These are phyloP conservation scores for Caradrina clavipalpis DNA, from an alignment of 2,888 invertebrate genomes.

Conservation along the genomic window DNA sequence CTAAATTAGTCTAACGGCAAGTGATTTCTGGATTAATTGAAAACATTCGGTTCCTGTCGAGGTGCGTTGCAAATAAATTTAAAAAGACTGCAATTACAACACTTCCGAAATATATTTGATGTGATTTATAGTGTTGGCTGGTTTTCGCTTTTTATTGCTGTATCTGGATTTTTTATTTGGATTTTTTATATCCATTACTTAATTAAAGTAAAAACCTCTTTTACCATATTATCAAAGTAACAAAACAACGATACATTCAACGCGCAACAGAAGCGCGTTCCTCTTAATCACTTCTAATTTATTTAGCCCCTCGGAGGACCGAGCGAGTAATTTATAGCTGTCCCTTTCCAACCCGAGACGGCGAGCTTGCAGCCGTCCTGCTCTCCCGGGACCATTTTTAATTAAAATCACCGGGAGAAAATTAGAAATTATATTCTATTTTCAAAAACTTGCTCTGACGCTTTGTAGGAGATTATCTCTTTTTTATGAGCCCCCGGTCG, in stretches of 20 bases:
- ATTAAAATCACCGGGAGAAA: constrained; percentile 91
- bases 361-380: constrained; percentile 78
- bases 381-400: constrained; percentile 90
- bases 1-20: constrained; percentile 66
- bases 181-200: constrained; percentile 31
- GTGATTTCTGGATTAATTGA: constrained; percentile 70
- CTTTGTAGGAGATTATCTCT: constrained; percentile 90
- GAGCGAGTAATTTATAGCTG: constrained; percentile 86
- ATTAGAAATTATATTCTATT: constrained; percentile 91
- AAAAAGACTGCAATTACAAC: constrained; percentile 56
- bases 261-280: constrained; percentile 87
- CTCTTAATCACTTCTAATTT: constrained; percentile 91
- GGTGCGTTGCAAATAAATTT: constrained; percentile 47
- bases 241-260: constrained; percentile 83
- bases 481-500: constrained; percentile 90
- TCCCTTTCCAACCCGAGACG: constrained; percentile 83
- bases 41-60: constrained; percentile 61
- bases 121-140: constrained; percentile 33
- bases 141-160: not conserved
- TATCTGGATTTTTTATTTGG: not conserved
- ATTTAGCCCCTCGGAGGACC: constrained; percentile 88
- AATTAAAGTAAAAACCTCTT: constrained; percentile 67
- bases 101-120: constrained; percentile 48
- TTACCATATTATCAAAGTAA: constrained; percentile 74
- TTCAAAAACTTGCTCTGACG: constrained; percentile 90